Evolutionary conservation across 2,888 invertebrate genomes (phyloP), one percentile per base, ranked within the genome.

Genomic region (Acronicta alni): DNA sequence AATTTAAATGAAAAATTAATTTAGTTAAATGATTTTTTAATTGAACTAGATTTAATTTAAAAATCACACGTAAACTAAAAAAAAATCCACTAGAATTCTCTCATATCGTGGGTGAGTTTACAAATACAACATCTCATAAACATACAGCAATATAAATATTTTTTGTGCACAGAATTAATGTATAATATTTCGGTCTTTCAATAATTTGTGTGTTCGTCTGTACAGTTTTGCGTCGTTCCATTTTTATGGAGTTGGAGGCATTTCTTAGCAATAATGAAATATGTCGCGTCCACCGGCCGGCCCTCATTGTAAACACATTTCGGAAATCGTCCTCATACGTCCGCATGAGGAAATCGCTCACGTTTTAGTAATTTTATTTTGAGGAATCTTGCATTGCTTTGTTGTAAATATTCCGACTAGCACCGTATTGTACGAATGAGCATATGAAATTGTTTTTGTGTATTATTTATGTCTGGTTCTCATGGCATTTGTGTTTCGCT

Each of bases 271-370:
- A 89, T 86, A 88, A 91, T 92, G 92, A 92, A 93, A 93, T 93
- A 92, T 91, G 91, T 91, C 88, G 85, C 81, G 82, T 84, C 85
- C 84, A 78, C 68, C 77, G 80, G 64, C 75, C 85, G 82, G 83
- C 82, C 84, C 87, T 91, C 90, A 92, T 92, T 93, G 93, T 93
- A 91, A 91, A 92, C 92, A 91, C 90, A 92, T 92, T 92, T 91
- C 90, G 89, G 86, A 85, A 90, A 90, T 92, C 85, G 89, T 86
- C 85, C 86, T 81, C 83, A 77, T 85, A 81, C 80, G 84, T 85
- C 85, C 84, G 80, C 63, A 69, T 79, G 68, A 86, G 89, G 87
- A 90, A 89, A 87, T 85, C 81, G 87, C 79, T 79, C 84, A 82
- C 87, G 86, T 88, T 87, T 86, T 83, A 85, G 80, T 83, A 77